A percentile compares a stretch with the other conserved stretches of the same genome.
These are phyloP conservation scores for Drosophila basisetae DNA, from an alignment of 2,888 invertebrate species.

Conservation along the genomic window DNA sequence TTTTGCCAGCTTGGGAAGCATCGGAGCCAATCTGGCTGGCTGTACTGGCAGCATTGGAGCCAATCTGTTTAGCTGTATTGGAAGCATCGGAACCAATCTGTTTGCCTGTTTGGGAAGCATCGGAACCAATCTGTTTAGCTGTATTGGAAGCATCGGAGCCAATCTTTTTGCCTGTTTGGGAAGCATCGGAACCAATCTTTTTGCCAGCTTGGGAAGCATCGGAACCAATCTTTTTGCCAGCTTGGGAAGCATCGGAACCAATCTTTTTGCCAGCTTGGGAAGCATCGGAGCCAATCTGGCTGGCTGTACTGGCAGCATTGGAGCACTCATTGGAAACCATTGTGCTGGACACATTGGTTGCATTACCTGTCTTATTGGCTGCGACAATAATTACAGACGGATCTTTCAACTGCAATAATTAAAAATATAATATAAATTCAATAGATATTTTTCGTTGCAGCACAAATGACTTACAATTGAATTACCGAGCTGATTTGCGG, in stretches of 20 bases:
- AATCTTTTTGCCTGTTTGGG: neutral
- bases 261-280: neutral
- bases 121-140: neutral
- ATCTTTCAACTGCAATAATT: constrained; percentile 2
- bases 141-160: constrained; percentile 1
- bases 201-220: constrained; percentile 3
- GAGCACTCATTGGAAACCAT: neutral
- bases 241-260: neutral
- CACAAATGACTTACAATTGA: constrained; percentile 10
- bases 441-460: neutral
- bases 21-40: too few relatives aligned
- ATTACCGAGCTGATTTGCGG: neutral
- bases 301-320: constrained; percentile 3
- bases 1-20: accelerated
- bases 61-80: neutral
- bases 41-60: neutral
- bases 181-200: constrained; percentile 1
- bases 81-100: constrained; percentile 10
- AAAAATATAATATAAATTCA: neutral
- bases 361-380: neutral
- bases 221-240: neutral
- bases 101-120: neutral
- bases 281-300: neutral
- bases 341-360: neutral
- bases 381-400: neutral